Evolutionary conservation across 2,113 vertebrate genomes (phyloP).

Genomic region (Leptobrachium leishanense): DNA sequence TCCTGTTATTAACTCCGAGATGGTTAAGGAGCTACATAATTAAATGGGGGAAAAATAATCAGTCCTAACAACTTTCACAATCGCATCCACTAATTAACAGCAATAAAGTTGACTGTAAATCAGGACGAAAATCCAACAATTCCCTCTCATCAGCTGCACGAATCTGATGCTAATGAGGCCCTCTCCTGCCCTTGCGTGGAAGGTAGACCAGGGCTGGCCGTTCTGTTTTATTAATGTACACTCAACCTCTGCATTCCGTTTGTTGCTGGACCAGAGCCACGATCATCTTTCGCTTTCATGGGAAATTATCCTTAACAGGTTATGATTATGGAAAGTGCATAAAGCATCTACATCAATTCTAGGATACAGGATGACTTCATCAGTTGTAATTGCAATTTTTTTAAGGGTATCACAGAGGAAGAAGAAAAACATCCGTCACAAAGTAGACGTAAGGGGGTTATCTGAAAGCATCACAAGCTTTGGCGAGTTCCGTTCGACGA

Average conservation of each 20-base stretch:
- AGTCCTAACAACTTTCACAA: constrained; percentile 60
- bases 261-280: too few species aligned
- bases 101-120: constrained; percentile 65
- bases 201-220: not conserved
- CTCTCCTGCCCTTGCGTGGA: constrained; percentile 49
- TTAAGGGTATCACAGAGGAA: too few species aligned
- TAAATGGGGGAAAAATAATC: constrained; percentile 45
- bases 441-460: too few species aligned
- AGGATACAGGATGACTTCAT: too few species aligned
- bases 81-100: constrained; percentile 66
- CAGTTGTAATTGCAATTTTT: too few species aligned
- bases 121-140: constrained; percentile 57
- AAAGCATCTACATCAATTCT: too few species aligned
- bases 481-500: too few species aligned
- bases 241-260: not conserved
- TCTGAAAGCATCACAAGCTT: too few species aligned
- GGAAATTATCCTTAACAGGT: too few species aligned
- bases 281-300: too few species aligned
- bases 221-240: not conserved
- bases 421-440: too few species aligned
- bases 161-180: constrained; percentile 64
- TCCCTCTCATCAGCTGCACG: constrained; percentile 59
- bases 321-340: too few species aligned
- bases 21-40: constrained; percentile 59
- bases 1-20: constrained; percentile 51